Evolutionary conservation across 1,140 invertebrate genomes (phyloP), one percentile per base, ranked within the genome.

Genomic region (Eumaeus atala): DNA sequence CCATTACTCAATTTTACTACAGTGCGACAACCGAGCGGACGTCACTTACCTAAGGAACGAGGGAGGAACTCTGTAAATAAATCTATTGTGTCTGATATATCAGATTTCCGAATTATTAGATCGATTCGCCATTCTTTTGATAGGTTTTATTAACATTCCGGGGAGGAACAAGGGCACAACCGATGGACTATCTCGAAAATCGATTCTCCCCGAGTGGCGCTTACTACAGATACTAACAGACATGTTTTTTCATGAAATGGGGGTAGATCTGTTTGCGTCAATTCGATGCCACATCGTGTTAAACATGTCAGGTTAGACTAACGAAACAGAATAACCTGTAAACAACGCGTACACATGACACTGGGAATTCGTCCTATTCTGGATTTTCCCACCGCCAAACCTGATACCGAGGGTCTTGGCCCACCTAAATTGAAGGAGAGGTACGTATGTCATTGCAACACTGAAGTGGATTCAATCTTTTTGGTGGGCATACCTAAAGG

Each of bases 351-450:
- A n/a, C n/a, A n/a, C n/a, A n/a, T n/a, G n/a, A n/a, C n/a, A n/a
- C n/a, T n/a, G n/a, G n/a, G n/a, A n/a, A n/a, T n/a, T n/a, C n/a
- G n/a, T n/a, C n/a, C n/a, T n/a, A n/a, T n/a, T n/a, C n/a, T n/a
- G 73, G 70, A 48, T 78, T 7, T 82, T 82, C 17, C 74, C 74
- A 3, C 76, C 70, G 9, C 78, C 74, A 10, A 70, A 48, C 51
- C 57, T 80, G 8, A 68, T 82, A 10, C 74, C 73, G 6, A 61
- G 61, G 51, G 61, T 77, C 0, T 52, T 82, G 0, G 42, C 40
- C 0, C 74, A 79, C 49, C 68, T 79, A 17, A 77, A 82, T 62
- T 53, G 49, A n/a, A 56, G 67, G 9, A 48, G 12, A 44, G 72
- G 70, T 14, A 56, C 48, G 2, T 74, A 54, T 56, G 18, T 81